A percentile compares a stretch with the other conserved stretches of the same genome.
These are phyloP conservation scores for Neodiprion virginianus DNA, from an alignment of 1,140 invertebrate species.

Conservation along the genomic window DNA sequence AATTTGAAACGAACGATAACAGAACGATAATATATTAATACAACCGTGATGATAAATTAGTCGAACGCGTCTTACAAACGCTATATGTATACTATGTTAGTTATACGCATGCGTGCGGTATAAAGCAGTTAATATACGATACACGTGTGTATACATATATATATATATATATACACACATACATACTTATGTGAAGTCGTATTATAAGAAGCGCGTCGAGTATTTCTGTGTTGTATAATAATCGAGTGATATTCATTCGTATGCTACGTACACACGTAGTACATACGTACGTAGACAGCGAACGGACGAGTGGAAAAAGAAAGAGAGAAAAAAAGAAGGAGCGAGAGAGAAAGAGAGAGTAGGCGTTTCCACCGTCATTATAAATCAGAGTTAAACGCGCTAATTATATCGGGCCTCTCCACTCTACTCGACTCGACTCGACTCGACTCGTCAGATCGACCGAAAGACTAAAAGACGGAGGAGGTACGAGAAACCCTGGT, in stretches of 20 bases:
- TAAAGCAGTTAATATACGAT: no score
- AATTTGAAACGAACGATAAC: no score
- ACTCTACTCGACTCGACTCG: background rate
- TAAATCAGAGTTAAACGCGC: constrained; percentile 58
- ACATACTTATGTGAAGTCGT: no score
- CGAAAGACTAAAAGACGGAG: no score
- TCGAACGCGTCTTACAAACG: no score
- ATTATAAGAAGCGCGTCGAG: background rate
- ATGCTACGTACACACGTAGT: background rate
- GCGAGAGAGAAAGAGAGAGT: constrained; percentile 32
- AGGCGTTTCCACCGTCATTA: constrained; percentile 56
- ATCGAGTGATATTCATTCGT: background rate
- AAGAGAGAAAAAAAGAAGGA: background rate
- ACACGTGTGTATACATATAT: no score
- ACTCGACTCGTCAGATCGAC: background rate
- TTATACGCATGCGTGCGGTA: no score
- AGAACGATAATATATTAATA: no score
- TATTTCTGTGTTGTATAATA: background rate
- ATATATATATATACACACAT: no score
- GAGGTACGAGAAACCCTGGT: no score
- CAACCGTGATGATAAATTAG: no score
- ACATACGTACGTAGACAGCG: background rate
- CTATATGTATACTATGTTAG: no score
- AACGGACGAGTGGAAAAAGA: background rate
- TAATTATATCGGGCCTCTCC: constrained; percentile 48